Evolutionary conservation across 2,888 invertebrate genomes (phyloP).

Genomic region (Ypsolopha sequella): DNA sequence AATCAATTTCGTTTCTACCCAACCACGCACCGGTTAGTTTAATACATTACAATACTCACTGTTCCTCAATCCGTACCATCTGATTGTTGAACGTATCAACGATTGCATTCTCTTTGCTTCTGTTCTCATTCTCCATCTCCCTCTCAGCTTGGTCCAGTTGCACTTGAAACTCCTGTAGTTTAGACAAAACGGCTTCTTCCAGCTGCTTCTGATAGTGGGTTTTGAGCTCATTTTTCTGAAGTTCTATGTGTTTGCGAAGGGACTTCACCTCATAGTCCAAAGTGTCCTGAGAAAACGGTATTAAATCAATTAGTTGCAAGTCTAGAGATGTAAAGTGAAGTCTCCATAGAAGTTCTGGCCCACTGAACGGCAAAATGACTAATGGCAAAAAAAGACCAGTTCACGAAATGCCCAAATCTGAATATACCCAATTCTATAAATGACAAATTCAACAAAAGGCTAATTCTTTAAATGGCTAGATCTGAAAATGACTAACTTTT

Average conservation of each 20-base stretch:
- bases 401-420: too few species aligned
- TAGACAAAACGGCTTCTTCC: conserved; percentile 81
- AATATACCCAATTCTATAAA: too few species aligned
- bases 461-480: too few species aligned
- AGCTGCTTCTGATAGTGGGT: conserved; percentile 85
- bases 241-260: conserved; percentile 67
- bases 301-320: too few species aligned
- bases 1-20: too few species aligned
- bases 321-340: too few species aligned
- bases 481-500: too few species aligned
- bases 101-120: conserved; percentile 74
- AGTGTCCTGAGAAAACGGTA: conserved; percentile 34
- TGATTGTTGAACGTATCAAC: conserved; percentile 80
- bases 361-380: too few species aligned
- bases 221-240: conserved; percentile 76
- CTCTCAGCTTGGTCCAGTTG: conserved; percentile 80
- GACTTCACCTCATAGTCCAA: conserved; percentile 67
- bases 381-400: too few species aligned
- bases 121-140: conserved; percentile 73
- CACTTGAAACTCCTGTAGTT: conserved; percentile 79
- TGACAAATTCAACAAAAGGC: too few species aligned
- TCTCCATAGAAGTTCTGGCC: too few species aligned
- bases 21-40: too few species aligned
- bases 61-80: conserved; percentile 75
- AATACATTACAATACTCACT: conserved; percentile 33